Base-by-base conservation (phyloP, 1,140 invertebrate species). In the Hyphantria cunea region DNA sequence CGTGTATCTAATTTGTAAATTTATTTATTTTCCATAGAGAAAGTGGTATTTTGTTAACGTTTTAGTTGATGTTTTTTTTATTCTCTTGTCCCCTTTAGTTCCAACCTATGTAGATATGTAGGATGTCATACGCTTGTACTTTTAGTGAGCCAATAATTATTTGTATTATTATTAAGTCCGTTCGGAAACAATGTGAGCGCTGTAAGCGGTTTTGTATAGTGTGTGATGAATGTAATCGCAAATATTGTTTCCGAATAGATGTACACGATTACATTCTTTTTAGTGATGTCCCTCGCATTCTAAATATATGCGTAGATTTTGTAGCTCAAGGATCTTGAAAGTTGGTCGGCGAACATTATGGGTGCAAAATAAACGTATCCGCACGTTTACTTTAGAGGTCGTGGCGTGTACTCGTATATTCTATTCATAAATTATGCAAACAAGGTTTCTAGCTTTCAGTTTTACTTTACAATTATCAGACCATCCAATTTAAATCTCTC, bases 11-110 rank as follows among this genome's bases (percentile, higher is more conserved):
- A 88, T 86, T 84, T 90, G 88, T 90, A 90, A 90, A 90, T 90
- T 80, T 90, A 89, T 89, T 90, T 89, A 89, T 87, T 89, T 88
- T 87, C 84, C 80, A 90, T 89, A 89, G 88, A 90, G 86, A 88
- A 90, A 84, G 79, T 84, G 67, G 88, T 90, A 90, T 90, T 90
- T 90, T 90, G 84, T 90, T 90, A 90, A 90, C 86, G 88, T 89
- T 90, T 86, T 90, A 89, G 86, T 90, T 89, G 84, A 89, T 89
- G 80, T 87, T 86, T 85, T 68, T 84, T 68, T 69, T 83, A 86
- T 82, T 83, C 77, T 81, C 84, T 86, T 82, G 72, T 81, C 78
- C 81, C 84, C 71, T 69, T 69, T 86, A 84, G 84, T 80, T 84
- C 80, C 86, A 84, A 82, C 85, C 78, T 79, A 80, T 86, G 86